A percentile compares a stretch with the other conserved stretches of the same genome.
These are phyloP conservation scores for Drosophila tristis DNA, from an alignment of 1,140 invertebrate species.

Conservation along the genomic window DNA sequence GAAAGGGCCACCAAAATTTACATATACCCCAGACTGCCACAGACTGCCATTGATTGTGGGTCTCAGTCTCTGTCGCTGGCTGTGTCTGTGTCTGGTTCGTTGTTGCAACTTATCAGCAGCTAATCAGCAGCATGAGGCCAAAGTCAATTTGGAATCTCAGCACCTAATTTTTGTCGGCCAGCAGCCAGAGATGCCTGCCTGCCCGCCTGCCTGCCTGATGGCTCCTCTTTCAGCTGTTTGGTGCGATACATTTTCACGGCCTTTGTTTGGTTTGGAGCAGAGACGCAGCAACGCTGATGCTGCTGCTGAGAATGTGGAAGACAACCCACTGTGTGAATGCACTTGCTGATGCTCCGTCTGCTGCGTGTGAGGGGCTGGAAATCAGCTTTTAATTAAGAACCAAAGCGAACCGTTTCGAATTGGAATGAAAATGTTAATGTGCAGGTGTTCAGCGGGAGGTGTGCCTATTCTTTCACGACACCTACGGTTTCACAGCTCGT, in stretches of 20 bases:
- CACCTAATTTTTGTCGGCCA: constrained; percentile 66
- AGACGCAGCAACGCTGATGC: constrained; percentile 9
- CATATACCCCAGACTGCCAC: constrained; percentile 60
- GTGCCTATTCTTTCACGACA: constrained; percentile 49
- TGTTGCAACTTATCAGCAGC: constrained; percentile 74
- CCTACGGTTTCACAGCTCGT: constrained; percentile 79
- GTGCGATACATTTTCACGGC: constrained; percentile 62
- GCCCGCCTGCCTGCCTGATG: constrained; percentile 6
- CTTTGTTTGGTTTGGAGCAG: constrained; percentile 56
- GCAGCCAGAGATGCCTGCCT: constrained; percentile 28
- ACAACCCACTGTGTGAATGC: constrained; percentile 57
- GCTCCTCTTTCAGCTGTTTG: constrained; percentile 43
- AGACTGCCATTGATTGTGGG: constrained; percentile 62
- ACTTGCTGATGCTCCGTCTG: constrained; percentile 11
- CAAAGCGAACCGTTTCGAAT: constrained; percentile 19
- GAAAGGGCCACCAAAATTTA: constrained; percentile 36
- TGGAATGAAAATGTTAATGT: constrained; percentile 40
- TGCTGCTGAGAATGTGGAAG: constrained; percentile 8
- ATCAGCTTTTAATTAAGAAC: constrained; percentile 78
- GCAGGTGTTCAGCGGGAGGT: constrained; percentile 62
- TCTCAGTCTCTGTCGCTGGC: not conserved
- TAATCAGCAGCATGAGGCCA: constrained; percentile 73
- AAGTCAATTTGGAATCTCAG: constrained; percentile 73
- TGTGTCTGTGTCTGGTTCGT: too few relatives aligned
- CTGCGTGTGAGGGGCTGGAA: constrained; percentile 53